Conservation (phyloP, 2,888 invertebrate species). For the Chymomyza caudatula region DNA sequence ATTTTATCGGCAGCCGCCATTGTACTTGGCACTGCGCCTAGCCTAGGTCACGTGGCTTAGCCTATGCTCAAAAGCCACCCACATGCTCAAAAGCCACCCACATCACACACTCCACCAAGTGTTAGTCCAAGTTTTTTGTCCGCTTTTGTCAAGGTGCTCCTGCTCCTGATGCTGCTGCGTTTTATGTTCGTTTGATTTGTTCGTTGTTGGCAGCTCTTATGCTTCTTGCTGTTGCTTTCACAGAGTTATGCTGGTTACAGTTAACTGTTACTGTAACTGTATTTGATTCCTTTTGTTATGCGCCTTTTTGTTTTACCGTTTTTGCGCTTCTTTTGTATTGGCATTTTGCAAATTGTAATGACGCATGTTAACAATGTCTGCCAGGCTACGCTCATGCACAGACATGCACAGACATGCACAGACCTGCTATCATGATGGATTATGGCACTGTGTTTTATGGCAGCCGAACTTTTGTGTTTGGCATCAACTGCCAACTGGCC, state of each 20-base stretch:
- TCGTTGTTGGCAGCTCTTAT: conserved; percentile 34
- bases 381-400: conserved; percentile 26
- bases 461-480: conserved; percentile 39
- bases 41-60: conserved; percentile 51
- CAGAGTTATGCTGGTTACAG: conserved; percentile 20
- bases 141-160: conserved; percentile 65
- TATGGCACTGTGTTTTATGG: conserved; percentile 56
- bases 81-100: not conserved
- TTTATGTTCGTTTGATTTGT: conserved; percentile 68
- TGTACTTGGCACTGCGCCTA: conserved; percentile 30
- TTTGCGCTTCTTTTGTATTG: conserved; percentile 19
- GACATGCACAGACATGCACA: conserved; percentile 5
- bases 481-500: not conserved
- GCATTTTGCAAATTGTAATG: conserved; percentile 72
- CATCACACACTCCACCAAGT: not conserved
- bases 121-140: not conserved
- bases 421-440: conserved; percentile 50
- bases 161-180: too few species aligned
- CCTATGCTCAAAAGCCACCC: not conserved
- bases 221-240: conserved; percentile 35
- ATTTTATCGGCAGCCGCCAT: not conserved
- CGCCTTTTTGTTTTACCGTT: not conserved
- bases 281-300: not conserved
- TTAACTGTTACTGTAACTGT: not conserved
- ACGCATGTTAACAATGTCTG: conserved; percentile 73